phyloP scores from a whole-genome alignment of 2,797 vertebrate genomes.

The Coilia nasus region DNA sequence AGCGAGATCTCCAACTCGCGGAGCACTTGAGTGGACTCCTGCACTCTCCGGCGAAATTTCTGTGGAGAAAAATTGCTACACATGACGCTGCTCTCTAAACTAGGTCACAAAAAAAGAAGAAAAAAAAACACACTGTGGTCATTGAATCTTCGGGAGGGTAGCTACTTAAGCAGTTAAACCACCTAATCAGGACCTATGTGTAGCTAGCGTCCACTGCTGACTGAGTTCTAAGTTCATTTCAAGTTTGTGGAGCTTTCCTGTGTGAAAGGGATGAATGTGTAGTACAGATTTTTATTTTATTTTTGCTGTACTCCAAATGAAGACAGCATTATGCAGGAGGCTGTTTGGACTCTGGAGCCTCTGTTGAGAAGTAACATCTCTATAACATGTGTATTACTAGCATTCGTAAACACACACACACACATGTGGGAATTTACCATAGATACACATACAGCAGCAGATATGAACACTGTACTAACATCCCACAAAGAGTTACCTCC shows the following conservation, averaged over 20 bases:
- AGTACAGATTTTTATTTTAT: not conserved
- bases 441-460: not conserved
- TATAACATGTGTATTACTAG: not conserved
- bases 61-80: conserved; percentile 53
- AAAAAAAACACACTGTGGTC: not conserved
- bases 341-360: not conserved
- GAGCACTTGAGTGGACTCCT: conserved; percentile 95
- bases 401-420: not conserved
- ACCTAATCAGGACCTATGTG: not conserved
- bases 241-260: not conserved
- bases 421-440: not conserved
- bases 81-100: not conserved
- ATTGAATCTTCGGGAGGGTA: not conserved
- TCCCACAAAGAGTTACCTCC: no score
- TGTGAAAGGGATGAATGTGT: not conserved
- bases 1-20: conserved; percentile 97
- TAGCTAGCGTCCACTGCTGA: not conserved
- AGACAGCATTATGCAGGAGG: not conserved
- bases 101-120: not conserved
- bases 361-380: not conserved
- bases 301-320: not conserved
- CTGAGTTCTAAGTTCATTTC: conserved; percentile 15
- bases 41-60: conserved; percentile 96
- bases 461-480: not conserved
- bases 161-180: not conserved